phyloP scores from a whole-genome alignment of 2,113 vertebrate genomes.

The Poecilia latipinna region DNA sequence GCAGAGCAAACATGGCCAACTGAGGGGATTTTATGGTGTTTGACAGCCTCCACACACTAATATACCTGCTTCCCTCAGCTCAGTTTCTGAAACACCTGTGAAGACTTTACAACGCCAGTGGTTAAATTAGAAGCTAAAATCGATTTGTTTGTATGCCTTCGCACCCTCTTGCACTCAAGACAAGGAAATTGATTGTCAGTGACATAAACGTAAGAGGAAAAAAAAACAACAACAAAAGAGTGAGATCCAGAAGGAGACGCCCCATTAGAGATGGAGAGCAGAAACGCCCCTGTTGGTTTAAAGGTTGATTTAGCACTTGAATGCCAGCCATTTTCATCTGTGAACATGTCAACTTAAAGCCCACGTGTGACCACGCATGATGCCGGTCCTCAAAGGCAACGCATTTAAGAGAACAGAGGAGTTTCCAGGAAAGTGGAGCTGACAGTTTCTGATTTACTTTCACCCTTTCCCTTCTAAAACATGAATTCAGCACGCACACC shows the following conservation, averaged over 20 bases:
- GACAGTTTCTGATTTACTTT: slow-evolving; percentile 46
- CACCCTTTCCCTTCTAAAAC: slow-evolving; percentile 28
- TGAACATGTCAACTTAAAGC: slow-evolving; percentile 43
- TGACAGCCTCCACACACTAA: slow-evolving; percentile 21
- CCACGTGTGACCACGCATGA: slow-evolving; percentile 29
- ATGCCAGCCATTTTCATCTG: slow-evolving; percentile 19
- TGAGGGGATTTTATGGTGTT: slow-evolving; percentile 39
- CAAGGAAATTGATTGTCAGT: slow-evolving; percentile 65
- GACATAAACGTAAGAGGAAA: slow-evolving; percentile 28
- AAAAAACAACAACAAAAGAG: slow-evolving; percentile 15
- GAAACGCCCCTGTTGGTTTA: slow-evolving; percentile 10
- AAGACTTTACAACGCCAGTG: slow-evolving; percentile 28
- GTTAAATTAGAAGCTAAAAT: slow-evolving; percentile 49
- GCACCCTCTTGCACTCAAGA: slow-evolving; percentile 31
- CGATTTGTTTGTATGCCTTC: slow-evolving; percentile 35
- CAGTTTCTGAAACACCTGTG: slow-evolving; percentile 18
- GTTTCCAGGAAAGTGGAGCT: slow-evolving; percentile 19
- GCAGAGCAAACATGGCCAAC: slow-evolving; percentile 14
- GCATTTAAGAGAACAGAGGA: slow-evolving; percentile 17
- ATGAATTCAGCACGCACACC: neutral
- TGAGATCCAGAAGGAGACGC: slow-evolving; percentile 9
- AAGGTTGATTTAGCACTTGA: slow-evolving; percentile 33
- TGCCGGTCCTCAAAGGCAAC: slow-evolving; percentile 41
- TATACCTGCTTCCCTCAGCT: slow-evolving; percentile 7
- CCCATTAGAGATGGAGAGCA: slow-evolving; percentile 4